These are phyloP conservation scores for Heliconius aoede DNA, from an alignment of 2,888 invertebrate species.

Conservation along the genomic window DNA sequence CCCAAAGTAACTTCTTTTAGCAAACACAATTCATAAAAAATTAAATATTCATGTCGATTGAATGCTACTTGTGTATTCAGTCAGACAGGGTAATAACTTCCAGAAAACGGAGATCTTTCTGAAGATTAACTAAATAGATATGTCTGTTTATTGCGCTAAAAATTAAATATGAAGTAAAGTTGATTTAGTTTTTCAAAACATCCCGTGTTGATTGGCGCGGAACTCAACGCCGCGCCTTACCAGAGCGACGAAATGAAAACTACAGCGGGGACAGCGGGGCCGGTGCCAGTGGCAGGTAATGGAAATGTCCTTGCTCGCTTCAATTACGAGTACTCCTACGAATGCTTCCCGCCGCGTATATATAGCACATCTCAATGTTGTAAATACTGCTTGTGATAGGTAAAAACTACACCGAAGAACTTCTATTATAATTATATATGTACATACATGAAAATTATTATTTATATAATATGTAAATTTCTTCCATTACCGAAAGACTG, in stretches of 20 bases:
- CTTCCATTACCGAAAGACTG: no score
- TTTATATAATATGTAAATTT: no score
- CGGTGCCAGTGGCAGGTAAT: slow-evolving; percentile 12
- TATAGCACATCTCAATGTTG: background rate
- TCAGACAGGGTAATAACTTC: background rate
- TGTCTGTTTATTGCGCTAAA: background rate
- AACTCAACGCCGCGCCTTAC: no score
- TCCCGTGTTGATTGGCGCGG: no score
- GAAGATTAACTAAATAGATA: background rate
- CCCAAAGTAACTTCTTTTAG: background rate
- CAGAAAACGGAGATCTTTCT: background rate
- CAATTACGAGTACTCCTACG: slow-evolving; percentile 19
- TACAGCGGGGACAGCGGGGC: background rate
- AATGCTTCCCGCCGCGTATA: slow-evolving; percentile 15
- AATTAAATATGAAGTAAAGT: background rate
- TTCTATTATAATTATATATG: no score
- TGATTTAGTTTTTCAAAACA: no score
- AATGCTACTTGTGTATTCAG: background rate
- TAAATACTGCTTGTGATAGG: background rate
- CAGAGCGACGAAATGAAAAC: no score
- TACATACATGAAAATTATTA: no score
- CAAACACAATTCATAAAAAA: background rate
- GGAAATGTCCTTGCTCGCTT: slow-evolving; percentile 26
- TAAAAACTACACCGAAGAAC: no score
- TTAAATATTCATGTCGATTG: background rate